phyloP scores from a whole-genome alignment of 1,140 invertebrate genomes.

The Holotrichia oblita region DNA sequence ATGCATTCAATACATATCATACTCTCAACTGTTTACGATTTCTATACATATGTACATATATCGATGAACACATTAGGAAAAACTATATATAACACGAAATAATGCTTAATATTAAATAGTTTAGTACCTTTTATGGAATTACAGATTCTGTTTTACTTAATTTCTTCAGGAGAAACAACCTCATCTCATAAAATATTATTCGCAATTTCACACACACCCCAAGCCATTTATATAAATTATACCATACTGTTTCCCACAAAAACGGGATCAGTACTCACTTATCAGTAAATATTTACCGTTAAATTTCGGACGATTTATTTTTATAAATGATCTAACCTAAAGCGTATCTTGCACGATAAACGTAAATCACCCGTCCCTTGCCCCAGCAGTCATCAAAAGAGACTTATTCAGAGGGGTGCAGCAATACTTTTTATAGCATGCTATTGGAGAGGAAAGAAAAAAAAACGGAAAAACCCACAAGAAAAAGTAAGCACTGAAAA shows the following conservation, averaged over 20 bases:
- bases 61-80: too few relatives aligned
- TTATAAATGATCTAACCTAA: not conserved
- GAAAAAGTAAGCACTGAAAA: slow-evolving; percentile 16
- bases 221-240: slow-evolving; percentile 29
- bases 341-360: slow-evolving; percentile 16
- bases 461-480: not conserved
- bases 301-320: slow-evolving; percentile 26
- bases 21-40: too few relatives aligned
- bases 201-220: not conserved
- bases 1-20: too few relatives aligned
- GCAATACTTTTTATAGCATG: not conserved
- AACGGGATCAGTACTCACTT: slow-evolving; percentile 13
- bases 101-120: too few relatives aligned
- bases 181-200: too few relatives aligned
- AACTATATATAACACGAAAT: too few relatives aligned
- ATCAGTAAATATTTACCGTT: slow-evolving; percentile 30
- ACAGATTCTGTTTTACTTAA: not conserved
- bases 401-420: not conserved
- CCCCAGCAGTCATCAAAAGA: not conserved
- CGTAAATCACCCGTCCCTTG: slow-evolving; percentile 24
- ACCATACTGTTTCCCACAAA: not conserved
- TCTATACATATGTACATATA: too few relatives aligned
- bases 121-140: not conserved
- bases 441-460: not conserved
- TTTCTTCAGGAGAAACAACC: not conserved